Conservation (phyloP, 2,797 vertebrate species). For the Acipenser ruthenus region DNA sequence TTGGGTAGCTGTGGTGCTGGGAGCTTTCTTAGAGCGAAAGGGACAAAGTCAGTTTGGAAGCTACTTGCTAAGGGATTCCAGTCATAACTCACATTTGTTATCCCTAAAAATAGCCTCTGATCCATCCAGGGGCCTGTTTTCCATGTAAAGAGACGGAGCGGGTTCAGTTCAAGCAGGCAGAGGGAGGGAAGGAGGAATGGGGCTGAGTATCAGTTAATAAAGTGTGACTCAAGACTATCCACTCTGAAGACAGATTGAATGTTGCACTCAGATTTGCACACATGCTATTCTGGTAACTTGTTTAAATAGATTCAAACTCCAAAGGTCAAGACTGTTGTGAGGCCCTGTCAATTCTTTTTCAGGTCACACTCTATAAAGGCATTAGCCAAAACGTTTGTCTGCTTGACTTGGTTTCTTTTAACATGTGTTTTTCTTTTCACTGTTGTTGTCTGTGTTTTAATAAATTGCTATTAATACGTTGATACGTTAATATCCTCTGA, state of each 20-base stretch:
- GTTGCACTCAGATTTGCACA: neutral
- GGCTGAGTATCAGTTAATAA: neutral
- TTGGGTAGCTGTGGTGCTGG: conserved; percentile 24
- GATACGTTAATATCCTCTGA: too few relatives aligned
- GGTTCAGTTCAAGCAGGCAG: neutral
- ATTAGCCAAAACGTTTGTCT: too few relatives aligned
- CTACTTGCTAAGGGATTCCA: conserved; percentile 81
- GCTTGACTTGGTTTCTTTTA: too few relatives aligned
- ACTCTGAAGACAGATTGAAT: too few relatives aligned
- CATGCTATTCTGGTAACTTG: neutral
- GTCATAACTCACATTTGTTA: conserved; percentile 97
- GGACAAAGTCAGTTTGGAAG: conserved; percentile 51
- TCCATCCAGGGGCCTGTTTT: conserved; percentile 78
- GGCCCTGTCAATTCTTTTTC: neutral
- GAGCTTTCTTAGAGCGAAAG: conserved; percentile 50
- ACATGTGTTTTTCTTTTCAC: too few relatives aligned
- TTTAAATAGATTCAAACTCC: neutral
- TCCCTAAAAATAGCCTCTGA: conserved; percentile 96
- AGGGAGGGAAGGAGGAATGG: neutral
- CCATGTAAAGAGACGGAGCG: conserved; percentile 38
- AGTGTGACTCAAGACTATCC: neutral
- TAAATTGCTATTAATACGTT: too few relatives aligned
- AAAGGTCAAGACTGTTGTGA: neutral
- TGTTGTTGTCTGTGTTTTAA: too few relatives aligned
- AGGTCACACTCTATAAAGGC: too few relatives aligned